Evolutionary conservation across 2,113 vertebrate genomes (phyloP).

Genomic region (Hydropotes inermis): DNA sequence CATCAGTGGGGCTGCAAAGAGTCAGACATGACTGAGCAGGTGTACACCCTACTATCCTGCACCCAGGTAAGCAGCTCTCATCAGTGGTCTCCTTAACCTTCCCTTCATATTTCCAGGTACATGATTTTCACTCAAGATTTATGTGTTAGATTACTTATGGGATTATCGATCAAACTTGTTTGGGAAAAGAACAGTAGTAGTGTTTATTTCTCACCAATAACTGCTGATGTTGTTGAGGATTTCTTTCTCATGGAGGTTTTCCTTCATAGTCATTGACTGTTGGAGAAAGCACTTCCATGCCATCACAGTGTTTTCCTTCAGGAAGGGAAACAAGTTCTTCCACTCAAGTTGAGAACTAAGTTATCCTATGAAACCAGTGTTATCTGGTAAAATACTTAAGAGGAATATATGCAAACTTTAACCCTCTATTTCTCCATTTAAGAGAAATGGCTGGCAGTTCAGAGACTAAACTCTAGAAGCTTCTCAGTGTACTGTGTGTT

Average conservation of each 20-base stretch:
- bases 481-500: accelerated
- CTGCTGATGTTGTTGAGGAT: neutral
- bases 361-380: neutral
- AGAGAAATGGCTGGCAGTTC: neutral
- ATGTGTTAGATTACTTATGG: neutral
- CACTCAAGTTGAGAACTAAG: neutral
- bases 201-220: neutral
- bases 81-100: neutral
- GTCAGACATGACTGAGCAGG: neutral
- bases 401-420: neutral
- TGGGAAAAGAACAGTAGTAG: neutral
- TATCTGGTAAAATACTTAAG: neutral
- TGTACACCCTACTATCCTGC: neutral
- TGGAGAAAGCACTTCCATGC: neutral
- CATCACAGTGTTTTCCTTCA: neutral
- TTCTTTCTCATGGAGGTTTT: neutral
- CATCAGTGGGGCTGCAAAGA: neutral
- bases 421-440: neutral
- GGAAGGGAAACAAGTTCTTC: neutral
- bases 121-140: neutral
- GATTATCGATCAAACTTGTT: neutral
- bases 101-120: neutral
- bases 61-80: neutral
- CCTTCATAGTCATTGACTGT: too few species aligned
- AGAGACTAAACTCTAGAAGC: neutral